Conservation (phyloP, 2,797 vertebrate species). For the Triplophysa bombifrons region DNA sequence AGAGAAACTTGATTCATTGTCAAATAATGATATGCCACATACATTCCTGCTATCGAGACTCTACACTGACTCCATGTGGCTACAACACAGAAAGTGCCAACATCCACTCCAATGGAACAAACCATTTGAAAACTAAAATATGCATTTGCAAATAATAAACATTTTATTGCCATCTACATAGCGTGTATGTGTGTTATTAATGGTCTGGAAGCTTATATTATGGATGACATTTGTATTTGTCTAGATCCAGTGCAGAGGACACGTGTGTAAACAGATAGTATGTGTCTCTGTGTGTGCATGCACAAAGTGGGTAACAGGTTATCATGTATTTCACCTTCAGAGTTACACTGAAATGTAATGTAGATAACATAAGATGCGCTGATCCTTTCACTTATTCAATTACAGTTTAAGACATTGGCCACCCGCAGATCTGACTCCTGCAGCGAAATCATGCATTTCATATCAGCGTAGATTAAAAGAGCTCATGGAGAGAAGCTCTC, state of each 20-base stretch:
- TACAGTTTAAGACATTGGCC: slow-evolving; percentile 58
- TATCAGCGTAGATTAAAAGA: slow-evolving; percentile 77
- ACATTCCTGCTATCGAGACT: slow-evolving; percentile 28
- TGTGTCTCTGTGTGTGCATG: background rate
- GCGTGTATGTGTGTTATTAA: background rate
- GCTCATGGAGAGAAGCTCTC: slow-evolving; percentile 72
- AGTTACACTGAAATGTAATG: slow-evolving; percentile 41
- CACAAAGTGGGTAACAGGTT: slow-evolving; percentile 31
- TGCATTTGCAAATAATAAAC: slow-evolving; percentile 2
- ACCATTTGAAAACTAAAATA: background rate
- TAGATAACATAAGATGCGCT: slow-evolving; percentile 50
- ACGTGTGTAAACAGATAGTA: slow-evolving; percentile 3
- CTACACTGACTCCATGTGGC: slow-evolving; percentile 60
- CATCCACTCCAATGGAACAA: background rate
- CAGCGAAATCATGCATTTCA: slow-evolving; percentile 69
- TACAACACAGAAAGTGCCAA: slow-evolving; percentile 15
- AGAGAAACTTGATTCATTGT: slow-evolving; percentile 21
- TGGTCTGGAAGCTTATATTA: background rate
- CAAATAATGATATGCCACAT: slow-evolving; percentile 16
- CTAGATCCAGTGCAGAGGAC: slow-evolving; percentile 7
- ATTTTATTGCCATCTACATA: background rate
- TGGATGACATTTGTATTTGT: background rate
- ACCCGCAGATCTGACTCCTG: slow-evolving; percentile 59
- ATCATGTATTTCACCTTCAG: slow-evolving; percentile 45
- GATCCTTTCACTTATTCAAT: slow-evolving; percentile 62